These are phyloP conservation scores for Lucifuga dentata DNA, from an alignment of 2,113 vertebrate genomes.

Conservation along the genomic window DNA sequence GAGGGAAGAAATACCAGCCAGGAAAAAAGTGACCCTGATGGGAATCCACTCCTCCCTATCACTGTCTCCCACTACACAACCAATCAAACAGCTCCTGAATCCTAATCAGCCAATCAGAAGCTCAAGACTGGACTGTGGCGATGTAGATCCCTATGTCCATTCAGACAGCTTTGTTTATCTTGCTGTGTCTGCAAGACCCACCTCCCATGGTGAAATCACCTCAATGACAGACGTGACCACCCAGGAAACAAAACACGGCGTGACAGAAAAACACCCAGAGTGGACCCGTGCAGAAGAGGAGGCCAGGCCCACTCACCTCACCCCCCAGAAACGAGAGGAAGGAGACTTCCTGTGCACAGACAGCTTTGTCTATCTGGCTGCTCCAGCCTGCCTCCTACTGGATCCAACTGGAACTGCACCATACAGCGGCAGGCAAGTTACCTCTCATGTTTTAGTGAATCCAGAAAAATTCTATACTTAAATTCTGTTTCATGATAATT, in stretches of 20 bases:
- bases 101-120: slow-evolving; percentile 68
- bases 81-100: slow-evolving; percentile 60
- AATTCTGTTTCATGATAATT: too few species aligned
- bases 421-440: slow-evolving; percentile 75
- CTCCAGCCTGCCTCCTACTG: slow-evolving; percentile 82
- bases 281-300: slow-evolving; percentile 33
- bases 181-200: slow-evolving; percentile 78
- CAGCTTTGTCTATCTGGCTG: slow-evolving; percentile 85
- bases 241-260: slow-evolving; percentile 22
- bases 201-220: slow-evolving; percentile 40
- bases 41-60: slow-evolving; percentile 70
- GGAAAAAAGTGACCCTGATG: slow-evolving; percentile 68
- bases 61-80: slow-evolving; percentile 76
- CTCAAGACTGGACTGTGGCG: slow-evolving; percentile 75
- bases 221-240: slow-evolving; percentile 18
- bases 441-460: not conserved
- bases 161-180: slow-evolving; percentile 86
- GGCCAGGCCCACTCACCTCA: slow-evolving; percentile 42
- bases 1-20: slow-evolving; percentile 30
- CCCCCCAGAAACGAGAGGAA: slow-evolving; percentile 73
- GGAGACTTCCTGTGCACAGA: slow-evolving; percentile 85
- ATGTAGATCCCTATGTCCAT: slow-evolving; percentile 82
- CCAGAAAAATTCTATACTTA: too few species aligned
- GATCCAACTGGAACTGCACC: slow-evolving; percentile 71
- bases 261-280: slow-evolving; percentile 3